Evolutionary conservation across 2,888 invertebrate genomes (phyloP).

Genomic region (Listrodromus nycthemerus): DNA sequence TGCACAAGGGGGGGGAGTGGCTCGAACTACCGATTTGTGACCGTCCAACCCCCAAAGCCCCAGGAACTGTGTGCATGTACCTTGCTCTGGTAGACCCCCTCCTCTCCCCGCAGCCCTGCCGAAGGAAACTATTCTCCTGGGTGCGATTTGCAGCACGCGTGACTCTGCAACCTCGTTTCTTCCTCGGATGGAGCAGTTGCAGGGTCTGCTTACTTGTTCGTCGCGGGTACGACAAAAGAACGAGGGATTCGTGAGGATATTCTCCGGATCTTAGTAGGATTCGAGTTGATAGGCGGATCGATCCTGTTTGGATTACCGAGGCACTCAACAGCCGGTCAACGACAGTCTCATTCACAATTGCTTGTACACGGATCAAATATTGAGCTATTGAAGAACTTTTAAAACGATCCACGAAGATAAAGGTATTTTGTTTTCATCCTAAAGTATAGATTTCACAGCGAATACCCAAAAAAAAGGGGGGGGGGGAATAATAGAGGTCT

Average conservation of each 20-base stretch:
- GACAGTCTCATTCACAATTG: background rate
- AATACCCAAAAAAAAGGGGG: background rate
- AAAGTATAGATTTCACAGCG: background rate
- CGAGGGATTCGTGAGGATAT: background rate
- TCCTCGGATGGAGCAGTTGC: constrained; percentile 18
- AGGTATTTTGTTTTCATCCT: too few relatives aligned
- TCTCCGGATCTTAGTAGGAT: background rate
- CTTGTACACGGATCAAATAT: background rate
- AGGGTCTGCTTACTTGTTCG: background rate
- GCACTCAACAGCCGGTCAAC: too few relatives aligned
- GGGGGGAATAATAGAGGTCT: too few relatives aligned
- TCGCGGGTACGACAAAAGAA: background rate
- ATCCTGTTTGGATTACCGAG: background rate
- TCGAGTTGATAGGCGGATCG: background rate
- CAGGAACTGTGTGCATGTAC: constrained; percentile 21
- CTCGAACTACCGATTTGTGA: constrained; percentile 54
- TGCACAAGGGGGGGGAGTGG: constrained; percentile 46
- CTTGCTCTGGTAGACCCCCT: background rate
- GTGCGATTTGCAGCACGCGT: constrained; percentile 53
- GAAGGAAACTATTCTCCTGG: constrained; percentile 28
- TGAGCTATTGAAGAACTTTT: background rate
- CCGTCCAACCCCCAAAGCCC: constrained; percentile 44
- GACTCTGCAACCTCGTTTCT: constrained; percentile 51
- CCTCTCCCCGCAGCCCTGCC: background rate
- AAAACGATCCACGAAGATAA: background rate